Evolutionary conservation across 2,113 vertebrate genomes (phyloP), one percentile per base, ranked within the genome.

Genomic region (Psilopogon haemacephalus): DNA sequence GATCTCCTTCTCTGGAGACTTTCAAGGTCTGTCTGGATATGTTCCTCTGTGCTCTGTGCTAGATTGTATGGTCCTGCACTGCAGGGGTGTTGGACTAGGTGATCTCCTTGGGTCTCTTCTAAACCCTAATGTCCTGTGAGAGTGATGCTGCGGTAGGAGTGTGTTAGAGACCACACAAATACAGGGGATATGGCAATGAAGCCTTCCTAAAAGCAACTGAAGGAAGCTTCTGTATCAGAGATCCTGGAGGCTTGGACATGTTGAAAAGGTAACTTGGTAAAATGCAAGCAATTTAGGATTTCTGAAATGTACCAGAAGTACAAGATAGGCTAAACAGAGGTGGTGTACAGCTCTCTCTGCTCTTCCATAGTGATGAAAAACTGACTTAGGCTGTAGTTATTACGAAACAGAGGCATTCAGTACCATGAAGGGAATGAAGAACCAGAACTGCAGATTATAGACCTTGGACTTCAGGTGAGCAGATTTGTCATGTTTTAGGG

Each of bases 401-500:
- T 26, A 44, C 37, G 14, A 75, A 75, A 75, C 4, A 48, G 8
- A 32, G 32, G 19, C 30, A 16, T 35, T 75, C 44, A 33, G 21
- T 44, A 55, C 20, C 28, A 27, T n/a, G 8, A 70, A 37, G 1
- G 6, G 6, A 84, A 17, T 35, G 35, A 65, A 35, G 24, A 75
- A 59, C 32, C 35, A 62, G n/a, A 78, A 38, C 17, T 48, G 9
- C 5, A 27, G 7, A 37, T 18, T 12, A 24, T 10, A 82, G 32
- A 33, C 8, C 32, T 68, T 52, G 26, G 30, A 64, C 12, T 58
- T 78, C 60, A 68, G 8, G 11, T 37, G 27, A 67, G 56, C 11
- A 42, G 33, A 44, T 1, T 33, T 32, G 6, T 27, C 4, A 33
- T 73, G 44, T 60, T 44, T 7, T 1, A 1, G 6, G 20, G 2